Base-by-base conservation (phyloP, 1,140 invertebrate genomes). In the Popillia japonica region DNA sequence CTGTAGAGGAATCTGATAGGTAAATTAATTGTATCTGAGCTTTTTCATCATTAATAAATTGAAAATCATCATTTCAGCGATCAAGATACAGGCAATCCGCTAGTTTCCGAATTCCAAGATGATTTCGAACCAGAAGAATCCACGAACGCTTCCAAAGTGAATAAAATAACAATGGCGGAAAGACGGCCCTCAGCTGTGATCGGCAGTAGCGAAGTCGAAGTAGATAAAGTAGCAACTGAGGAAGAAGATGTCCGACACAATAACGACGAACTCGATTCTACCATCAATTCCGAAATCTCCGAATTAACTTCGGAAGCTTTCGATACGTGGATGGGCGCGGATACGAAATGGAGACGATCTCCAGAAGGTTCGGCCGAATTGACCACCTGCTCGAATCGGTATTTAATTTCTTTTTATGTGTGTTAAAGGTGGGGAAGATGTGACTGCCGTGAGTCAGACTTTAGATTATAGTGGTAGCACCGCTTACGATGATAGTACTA, bases 61-160 rank as follows among this genome's bases (percentile, higher is more conserved):
- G n/a, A n/a, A n/a, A n/a, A n/a, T 44, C 6, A 20, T n/a, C 11
- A 6, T 42, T 89, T 88, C 79, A 95, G 93, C 85, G 95, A 96
- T 80, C 92, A 92, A 11, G 94, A 95, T 78, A 90, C 88, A 81
- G 87, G 87, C 34, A 97, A 98, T 90, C 96, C 96, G 34, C 89
- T 96, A 84, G 96, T 98, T 0, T 93, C 94, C 22, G 92, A 93
- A 79, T 94, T 95, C 80, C 94, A 96, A 86, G 96, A 97, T 86
- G 96, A 98, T 86, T 88, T 96, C 59, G 94, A 95, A 77, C 91
- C 93, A 0, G 92, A 93, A 48, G 92, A 93, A 42, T 40, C 14
- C 42, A 34, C 59, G n/a, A 42, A 64, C 11, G 83, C 6, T 79
- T 87, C 10, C 83, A 86, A 76, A 27, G 34, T 59, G 20, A 34